Evolutionary conservation across 2,888 invertebrate species (phyloP), one percentile per base, ranked within the genome.

Genomic region (Crematogaster levior): DNA sequence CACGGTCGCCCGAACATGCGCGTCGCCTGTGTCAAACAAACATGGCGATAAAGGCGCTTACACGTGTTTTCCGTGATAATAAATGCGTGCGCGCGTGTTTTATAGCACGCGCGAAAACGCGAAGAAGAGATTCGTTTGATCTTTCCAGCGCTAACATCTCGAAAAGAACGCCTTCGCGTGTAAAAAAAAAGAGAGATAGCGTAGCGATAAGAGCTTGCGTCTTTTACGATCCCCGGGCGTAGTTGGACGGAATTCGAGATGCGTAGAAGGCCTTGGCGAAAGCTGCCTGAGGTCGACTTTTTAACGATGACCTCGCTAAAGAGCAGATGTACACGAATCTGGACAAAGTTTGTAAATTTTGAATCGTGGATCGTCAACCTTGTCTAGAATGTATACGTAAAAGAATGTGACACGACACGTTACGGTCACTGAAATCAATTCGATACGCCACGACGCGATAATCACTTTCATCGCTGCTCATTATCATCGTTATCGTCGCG

Each of bases 161-260:
- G 30, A 66, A 63, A 40, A 24, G 27, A 46, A 18, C 37, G 27
- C 27, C n/a, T 24, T 15, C 61, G 40, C 48, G 53, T n/a, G n/a
- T 12, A 53, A 63, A 53, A 70, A 48, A 37, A 60, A 61, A 48
- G 7, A 27, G 58, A 51, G 82, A 84, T 84, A 82, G 82, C 65
- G 68, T 18, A 15, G n/a, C 27, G 82, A 75, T 81, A 82, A 82
- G 63, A 46, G 82, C 24, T 43, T 68, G 48, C 82, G 68, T n/a
- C n/a, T n/a, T 53, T 77, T 53, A 53, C 53, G 30, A 73, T 60
- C 27, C 12, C n/a, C 30, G 60, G 15, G 40, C 9, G 9, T 27
- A n/a, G 12, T 10, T 37, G 24, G 48, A 48, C 0, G 21, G 18
- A 65, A 18, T 43, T 43, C 2, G 34, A 9, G 15, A 24, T 37